Base-by-base conservation (phyloP, 53 echinoderm and acorn worm genomes). In the Paracentrotus lividus region DNA sequence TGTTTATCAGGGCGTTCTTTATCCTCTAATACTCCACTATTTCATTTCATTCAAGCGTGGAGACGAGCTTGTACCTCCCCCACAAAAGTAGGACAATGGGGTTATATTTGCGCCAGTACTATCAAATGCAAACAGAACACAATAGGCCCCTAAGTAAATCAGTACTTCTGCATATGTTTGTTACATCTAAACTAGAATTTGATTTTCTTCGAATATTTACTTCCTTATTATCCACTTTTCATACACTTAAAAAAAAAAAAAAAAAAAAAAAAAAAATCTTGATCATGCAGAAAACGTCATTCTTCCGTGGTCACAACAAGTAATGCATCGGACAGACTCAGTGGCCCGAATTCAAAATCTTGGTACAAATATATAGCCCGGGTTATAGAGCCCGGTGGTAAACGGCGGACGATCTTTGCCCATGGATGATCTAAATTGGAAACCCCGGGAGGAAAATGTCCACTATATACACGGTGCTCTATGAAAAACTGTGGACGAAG, bases 91-190 rank as follows among this genome's bases (percentile, higher is more conserved):
- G 16, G 38, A 72, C 40, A 72, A 40, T 20, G 72, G 21, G 72
- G 20, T 36, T 32, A 72, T 72, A 40, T 72, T 72, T 72, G 40
- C 72, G 18, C 69, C 40, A n/a, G n/a, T n/a, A n/a, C n/a, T 69
- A 69, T 72, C 40, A 36, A 72, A 18, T 6, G 72, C 72, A 72
- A 72, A 72, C 72, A 40, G n/a, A n/a, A n/a, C n/a, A n/a, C n/a
- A n/a, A n/a, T n/a, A 40, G 20, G 40, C 6, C 3, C 3, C 3
- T 40, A 16, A 4, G 72, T 32, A 72, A 20, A 38, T 16, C 72
- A 72, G 21, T 72, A n/a, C 36, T 20, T 15, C 38, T 69, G 38
- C 66, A 67, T 33, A 31, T 72, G 40, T 18, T 40, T 72, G 72
- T 72, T 4, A 38, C 72, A 72, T 0, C 72, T 18, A 36, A 72